phyloP scores from a whole-genome alignment of 2,797 vertebrate species.

The Brachyalestes nurse region DNA sequence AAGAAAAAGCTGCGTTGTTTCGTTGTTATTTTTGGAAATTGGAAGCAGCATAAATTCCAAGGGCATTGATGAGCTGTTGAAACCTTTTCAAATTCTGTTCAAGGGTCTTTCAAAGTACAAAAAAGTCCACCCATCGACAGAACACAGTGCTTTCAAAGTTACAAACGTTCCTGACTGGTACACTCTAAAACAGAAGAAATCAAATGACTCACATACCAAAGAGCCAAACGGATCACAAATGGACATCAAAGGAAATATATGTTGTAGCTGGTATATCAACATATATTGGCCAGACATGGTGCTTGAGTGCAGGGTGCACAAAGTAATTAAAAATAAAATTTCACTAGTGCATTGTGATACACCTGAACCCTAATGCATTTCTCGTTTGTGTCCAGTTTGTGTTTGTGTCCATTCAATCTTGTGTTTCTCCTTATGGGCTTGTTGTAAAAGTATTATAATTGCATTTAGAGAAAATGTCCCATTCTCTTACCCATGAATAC shows the following conservation, averaged over 20 bases:
- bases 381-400: too few relatives aligned
- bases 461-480: too few relatives aligned
- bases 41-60: slow-evolving; percentile 35
- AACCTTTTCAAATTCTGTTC: slow-evolving; percentile 8
- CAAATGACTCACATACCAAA: background rate
- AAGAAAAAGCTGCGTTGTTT: slow-evolving; percentile 30
- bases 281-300: background rate
- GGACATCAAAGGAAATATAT: background rate
- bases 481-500: too few relatives aligned
- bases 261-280: background rate
- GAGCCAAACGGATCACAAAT: background rate
- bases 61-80: slow-evolving; percentile 40
- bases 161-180: background rate
- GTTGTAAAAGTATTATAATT: too few relatives aligned
- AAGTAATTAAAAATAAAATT: too few relatives aligned
- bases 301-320: too few relatives aligned
- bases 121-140: background rate
- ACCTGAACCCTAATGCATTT: too few relatives aligned
- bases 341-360: too few relatives aligned
- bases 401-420: too few relatives aligned
- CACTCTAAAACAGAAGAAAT: background rate
- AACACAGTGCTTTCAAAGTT: background rate
- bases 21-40: slow-evolving; percentile 33
- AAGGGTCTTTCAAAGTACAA: slow-evolving; percentile 13
- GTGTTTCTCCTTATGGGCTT: too few relatives aligned